Percentiles rank a stretch among this genome's conserved stretches.
phyloP scores from a whole-genome alignment of 2,888 invertebrate genomes.

The Cerastis rubricosa region DNA sequence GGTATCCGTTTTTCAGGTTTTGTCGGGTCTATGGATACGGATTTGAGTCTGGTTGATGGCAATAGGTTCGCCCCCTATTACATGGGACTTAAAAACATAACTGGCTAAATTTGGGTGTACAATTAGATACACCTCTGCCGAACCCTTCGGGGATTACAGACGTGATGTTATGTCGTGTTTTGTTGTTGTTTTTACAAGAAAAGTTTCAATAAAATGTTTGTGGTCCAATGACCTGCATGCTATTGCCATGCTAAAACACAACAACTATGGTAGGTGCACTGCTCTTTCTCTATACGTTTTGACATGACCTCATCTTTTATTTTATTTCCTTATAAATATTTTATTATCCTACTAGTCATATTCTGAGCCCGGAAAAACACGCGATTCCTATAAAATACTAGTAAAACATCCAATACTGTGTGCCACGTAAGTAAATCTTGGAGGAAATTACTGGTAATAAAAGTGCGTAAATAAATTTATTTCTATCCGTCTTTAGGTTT shows the following conservation, averaged over 20 bases:
- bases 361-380: slow-evolving; percentile 23
- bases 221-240: neutral
- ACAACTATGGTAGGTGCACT: neutral
- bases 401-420: slow-evolving; percentile 39
- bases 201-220: neutral
- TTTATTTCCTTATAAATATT: slow-evolving; percentile 21
- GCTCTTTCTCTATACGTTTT: neutral
- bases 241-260: neutral
- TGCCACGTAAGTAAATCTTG: slow-evolving; percentile 40
- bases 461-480: slow-evolving; percentile 20
- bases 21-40: too few relatives aligned
- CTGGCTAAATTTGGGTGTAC: too few relatives aligned
- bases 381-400: slow-evolving; percentile 44
- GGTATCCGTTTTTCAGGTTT: neutral
- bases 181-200: too few relatives aligned
- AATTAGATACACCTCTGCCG: too few relatives aligned
- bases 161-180: too few relatives aligned
- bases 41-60: too few relatives aligned
- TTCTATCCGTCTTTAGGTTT: neutral
- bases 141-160: too few relatives aligned
- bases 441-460: slow-evolving; percentile 45
- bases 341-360: slow-evolving; percentile 20
- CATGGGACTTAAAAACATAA: too few relatives aligned
- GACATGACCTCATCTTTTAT: neutral
- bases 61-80: too few relatives aligned